A percentile compares a stretch with the other conserved stretches of the same genome.
Conservation (phyloP, 1,140 invertebrate genomes). For the Leptoteleia sp. region DNA sequence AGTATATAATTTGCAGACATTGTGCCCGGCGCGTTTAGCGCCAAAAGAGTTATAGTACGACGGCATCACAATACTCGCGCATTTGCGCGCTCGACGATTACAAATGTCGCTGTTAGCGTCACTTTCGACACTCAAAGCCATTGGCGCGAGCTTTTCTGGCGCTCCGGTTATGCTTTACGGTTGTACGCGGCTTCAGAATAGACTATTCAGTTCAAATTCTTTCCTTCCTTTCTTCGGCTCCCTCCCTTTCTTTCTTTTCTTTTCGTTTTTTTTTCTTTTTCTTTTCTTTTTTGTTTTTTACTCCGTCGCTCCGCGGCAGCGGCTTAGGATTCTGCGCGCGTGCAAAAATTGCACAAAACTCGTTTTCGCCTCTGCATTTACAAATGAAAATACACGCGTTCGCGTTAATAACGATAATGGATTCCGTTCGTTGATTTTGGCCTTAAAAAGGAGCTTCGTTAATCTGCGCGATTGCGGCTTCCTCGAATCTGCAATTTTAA, state of each 20-base stretch:
- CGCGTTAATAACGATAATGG: slow-evolving; percentile 53
- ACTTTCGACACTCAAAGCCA: slow-evolving; percentile 59
- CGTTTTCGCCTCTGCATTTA: slow-evolving; percentile 35
- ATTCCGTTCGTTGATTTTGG: slow-evolving; percentile 26
- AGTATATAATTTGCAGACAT: too few species aligned
- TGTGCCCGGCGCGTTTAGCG: too few species aligned
- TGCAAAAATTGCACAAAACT: slow-evolving; percentile 37
- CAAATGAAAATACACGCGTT: slow-evolving; percentile 41
- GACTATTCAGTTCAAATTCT: slow-evolving; percentile 50
- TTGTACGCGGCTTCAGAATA: slow-evolving; percentile 47
- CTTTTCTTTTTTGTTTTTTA: too few species aligned
- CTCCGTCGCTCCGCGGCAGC: slow-evolving; percentile 7
- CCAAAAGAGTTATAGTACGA: too few species aligned
- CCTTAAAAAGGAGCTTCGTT: slow-evolving; percentile 19
- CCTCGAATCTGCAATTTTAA: slow-evolving; percentile 4
- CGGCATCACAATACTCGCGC: too few species aligned
- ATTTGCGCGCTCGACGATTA: slow-evolving; percentile 28
- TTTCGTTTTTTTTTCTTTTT: too few species aligned
- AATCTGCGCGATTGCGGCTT: slow-evolving; percentile 11
- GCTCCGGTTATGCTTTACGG: slow-evolving; percentile 37
- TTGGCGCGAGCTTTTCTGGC: slow-evolving; percentile 28
- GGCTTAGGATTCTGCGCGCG: slow-evolving; percentile 25
- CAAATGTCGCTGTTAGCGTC: slow-evolving; percentile 57
- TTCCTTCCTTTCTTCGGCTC: slow-evolving; percentile 35
- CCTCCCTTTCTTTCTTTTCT: too few species aligned